phyloP scores from a whole-genome alignment of 1,140 invertebrate genomes.

The Fopius arisanus region DNA sequence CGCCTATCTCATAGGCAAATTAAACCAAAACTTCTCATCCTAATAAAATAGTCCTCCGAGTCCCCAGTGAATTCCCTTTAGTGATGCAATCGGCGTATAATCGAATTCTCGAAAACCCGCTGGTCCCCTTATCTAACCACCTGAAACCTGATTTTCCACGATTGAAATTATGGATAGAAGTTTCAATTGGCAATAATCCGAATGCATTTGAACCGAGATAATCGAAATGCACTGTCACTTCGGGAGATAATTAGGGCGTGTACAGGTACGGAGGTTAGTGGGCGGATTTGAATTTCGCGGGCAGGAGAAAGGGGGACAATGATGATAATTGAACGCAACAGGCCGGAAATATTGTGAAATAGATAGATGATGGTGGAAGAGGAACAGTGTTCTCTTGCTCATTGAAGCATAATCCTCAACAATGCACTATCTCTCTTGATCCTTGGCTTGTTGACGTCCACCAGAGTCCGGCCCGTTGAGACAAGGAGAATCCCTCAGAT shows the following conservation, averaged over 20 bases:
- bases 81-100: neutral
- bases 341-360: constrained; percentile 44
- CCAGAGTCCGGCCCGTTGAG: neutral
- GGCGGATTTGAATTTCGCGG: neutral
- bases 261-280: neutral
- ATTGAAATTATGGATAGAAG: neutral
- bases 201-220: constrained; percentile 20
- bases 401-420: neutral
- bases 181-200: constrained; percentile 21
- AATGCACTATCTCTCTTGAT: neutral
- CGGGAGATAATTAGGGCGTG: constrained; percentile 24
- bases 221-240: constrained; percentile 16
- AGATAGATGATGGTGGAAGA: constrained; percentile 41
- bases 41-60: too few relatives aligned
- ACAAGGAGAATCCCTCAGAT: neutral
- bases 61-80: neutral
- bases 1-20: too few relatives aligned
- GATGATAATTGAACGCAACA: constrained; percentile 42
- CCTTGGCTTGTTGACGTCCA: neutral
- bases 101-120: neutral
- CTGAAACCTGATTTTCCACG: constrained; percentile 3
- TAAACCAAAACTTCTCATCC: too few relatives aligned
- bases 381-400: constrained; percentile 2
- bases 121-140: neutral
- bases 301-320: neutral